Evolutionary conservation across 2,113 vertebrate species (phyloP), one percentile per base, ranked within the genome.

Genomic region (Porphyrio hochstetteri): DNA sequence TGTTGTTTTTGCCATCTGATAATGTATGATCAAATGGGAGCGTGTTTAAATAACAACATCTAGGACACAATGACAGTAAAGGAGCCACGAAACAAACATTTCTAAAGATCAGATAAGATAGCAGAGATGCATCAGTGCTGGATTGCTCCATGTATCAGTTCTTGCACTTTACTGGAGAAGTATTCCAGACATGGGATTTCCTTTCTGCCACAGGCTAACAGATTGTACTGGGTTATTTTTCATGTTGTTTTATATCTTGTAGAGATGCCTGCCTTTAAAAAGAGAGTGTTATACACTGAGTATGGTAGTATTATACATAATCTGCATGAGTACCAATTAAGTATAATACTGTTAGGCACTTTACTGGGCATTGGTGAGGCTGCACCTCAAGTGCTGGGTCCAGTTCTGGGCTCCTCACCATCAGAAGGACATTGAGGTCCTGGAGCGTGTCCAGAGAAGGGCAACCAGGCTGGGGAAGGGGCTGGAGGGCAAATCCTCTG

Each of bases 1-100:
- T 91, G 92, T 85, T 94, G 92, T n/a, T 86, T 89, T 84, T 94
- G 77, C 83, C 91, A 85, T 76, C 88, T 87, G 90, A 74, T 96
- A 92, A 88, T 17, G 2, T 72, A 44, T 36, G 93, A 95, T 96
- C 95, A 94, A 93, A 92, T 79, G 72, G 44, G 69, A 89, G 53
- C n/a, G 2, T 76, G 59, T 90, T 96, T 79, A 96, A 94, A 91
- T 79, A 81, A 78, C 83, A 94, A 35, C 92, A 86, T 79, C 72
- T 93, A 65, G 93, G 80, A 93, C 96, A 86, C 80, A 64, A 38
- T 56, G 72, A 89, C 91, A 95, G 77, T 5, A 31, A 88, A 92
- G 36, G 72, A 69, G 88, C 92, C 68, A 9, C 0, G n/a, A 94
- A 88, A 84, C 76, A 93, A 94, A 89, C 74, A 50, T 89, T 69